Evolutionary conservation across 2,888 invertebrate species (phyloP).

Genomic region (Campaea margaritaria): DNA sequence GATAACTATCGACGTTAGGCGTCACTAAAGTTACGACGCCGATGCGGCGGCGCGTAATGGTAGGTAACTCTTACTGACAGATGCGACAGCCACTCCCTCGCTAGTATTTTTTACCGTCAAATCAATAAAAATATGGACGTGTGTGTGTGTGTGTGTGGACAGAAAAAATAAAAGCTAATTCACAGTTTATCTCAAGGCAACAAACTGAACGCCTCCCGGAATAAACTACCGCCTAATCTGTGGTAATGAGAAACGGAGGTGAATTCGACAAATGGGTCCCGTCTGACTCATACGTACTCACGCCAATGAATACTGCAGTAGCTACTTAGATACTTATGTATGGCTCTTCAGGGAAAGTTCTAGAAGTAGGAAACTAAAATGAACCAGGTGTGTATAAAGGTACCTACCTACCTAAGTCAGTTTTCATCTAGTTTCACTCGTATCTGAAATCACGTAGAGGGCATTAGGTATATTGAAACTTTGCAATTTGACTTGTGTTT

Average conservation of each 20-base stretch:
- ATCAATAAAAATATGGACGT: no score
- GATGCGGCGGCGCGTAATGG: no score
- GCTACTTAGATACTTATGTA: background rate
- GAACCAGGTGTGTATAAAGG: background rate
- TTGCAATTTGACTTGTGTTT: slow-evolving; percentile 13
- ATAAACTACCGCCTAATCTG: slow-evolving; percentile 21
- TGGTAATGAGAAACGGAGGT: slow-evolving; percentile 16
- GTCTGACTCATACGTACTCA: slow-evolving; percentile 24
- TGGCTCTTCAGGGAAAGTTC: slow-evolving; percentile 4
- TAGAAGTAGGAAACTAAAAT: slow-evolving; percentile 8
- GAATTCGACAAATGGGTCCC: slow-evolving; percentile 36
- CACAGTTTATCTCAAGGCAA: background rate
- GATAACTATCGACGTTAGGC: no score
- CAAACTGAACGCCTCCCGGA: background rate
- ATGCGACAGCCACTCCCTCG: no score
- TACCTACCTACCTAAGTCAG: background rate
- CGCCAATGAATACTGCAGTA: background rate
- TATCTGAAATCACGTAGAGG: slow-evolving; percentile 14
- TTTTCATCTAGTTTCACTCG: slow-evolving; percentile 5
- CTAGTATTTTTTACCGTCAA: no score
- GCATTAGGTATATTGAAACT: slow-evolving; percentile 9
- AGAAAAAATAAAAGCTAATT: no score
- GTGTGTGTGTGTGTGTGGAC: no score
- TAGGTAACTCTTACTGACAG: no score
- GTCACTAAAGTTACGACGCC: no score